Evolutionary conservation across 2,113 vertebrate species (phyloP).

Genomic region (Clarias macrocephalus): DNA sequence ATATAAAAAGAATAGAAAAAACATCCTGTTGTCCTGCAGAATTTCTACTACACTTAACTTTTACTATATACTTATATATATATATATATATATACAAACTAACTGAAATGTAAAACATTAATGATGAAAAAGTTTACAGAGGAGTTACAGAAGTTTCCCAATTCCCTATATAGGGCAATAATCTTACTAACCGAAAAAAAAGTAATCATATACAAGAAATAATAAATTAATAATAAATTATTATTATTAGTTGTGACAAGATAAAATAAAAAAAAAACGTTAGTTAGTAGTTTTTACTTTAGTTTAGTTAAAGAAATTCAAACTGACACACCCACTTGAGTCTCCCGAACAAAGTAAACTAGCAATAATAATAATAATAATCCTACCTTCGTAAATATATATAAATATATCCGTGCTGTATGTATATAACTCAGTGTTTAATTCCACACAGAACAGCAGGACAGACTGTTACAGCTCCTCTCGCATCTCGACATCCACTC

Average conservation of each 20-base stretch:
- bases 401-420: not conserved
- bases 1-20: not conserved
- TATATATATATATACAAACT: not conserved
- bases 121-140: not conserved
- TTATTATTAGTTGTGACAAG: not conserved
- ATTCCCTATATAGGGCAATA: not conserved
- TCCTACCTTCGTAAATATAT: slow-evolving; percentile 16
- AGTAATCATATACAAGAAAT: not conserved
- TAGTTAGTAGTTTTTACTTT: too few relatives aligned
- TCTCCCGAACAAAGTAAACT: not conserved
- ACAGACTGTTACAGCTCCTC: not conserved
- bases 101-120: not conserved
- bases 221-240: not conserved
- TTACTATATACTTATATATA: not conserved
- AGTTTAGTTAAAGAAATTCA: not conserved
- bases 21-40: not conserved
- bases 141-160: not conserved
- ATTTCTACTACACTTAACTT: not conserved
- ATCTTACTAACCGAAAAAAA: not conserved
- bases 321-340: not conserved
- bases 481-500: slow-evolving; percentile 10
- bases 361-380: not conserved
- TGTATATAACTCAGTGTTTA: slow-evolving; percentile 17
- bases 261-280: not conserved
- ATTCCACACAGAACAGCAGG: slow-evolving; percentile 6